A percentile compares a stretch with the other conserved stretches of the same genome.
These are phyloP conservation scores for Epsilonema sp. DNA, from an alignment of 2,888 invertebrate genomes.

Conservation along the genomic window DNA sequence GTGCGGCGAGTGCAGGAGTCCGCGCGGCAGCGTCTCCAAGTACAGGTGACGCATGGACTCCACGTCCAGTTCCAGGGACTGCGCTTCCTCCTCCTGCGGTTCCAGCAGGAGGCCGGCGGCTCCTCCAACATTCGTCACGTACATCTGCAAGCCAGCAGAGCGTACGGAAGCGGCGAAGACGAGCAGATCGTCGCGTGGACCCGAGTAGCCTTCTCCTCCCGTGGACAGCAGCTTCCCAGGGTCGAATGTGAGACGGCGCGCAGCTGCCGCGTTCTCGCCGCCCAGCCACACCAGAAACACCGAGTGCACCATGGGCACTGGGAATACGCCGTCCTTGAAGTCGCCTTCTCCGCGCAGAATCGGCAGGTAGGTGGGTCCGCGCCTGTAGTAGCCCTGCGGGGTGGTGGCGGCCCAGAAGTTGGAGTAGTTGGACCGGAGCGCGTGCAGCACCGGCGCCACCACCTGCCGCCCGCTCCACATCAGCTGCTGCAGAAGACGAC, in stretches of 20 bases:
- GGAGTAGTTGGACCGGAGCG: constrained; percentile 41
- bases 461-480: constrained; percentile 29
- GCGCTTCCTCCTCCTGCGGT: neutral
- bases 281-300: constrained; percentile 23
- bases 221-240: constrained; percentile 38
- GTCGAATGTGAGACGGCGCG: constrained; percentile 52
- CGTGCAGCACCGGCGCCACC: constrained; percentile 1
- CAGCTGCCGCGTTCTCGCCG: constrained; percentile 20
- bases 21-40: constrained; percentile 7
- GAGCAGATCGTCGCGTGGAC: constrained; percentile 76
- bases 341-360: constrained; percentile 42
- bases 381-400: constrained; percentile 47
- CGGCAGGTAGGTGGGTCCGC: constrained; percentile 62
- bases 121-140: constrained; percentile 46
- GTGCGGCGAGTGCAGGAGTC: constrained; percentile 14
- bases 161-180: constrained; percentile 53
- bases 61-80: too few relatives aligned
- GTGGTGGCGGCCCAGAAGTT: constrained; percentile 94
- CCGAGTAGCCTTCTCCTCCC: constrained; percentile 34
- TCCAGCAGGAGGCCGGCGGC: neutral
- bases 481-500: constrained; percentile 42
- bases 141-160: constrained; percentile 41
- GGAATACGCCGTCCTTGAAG: constrained; percentile 45
- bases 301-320: constrained; percentile 76
- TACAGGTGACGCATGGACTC: neutral